Base-by-base conservation (phyloP, 2,113 vertebrate species). In the Myrmecophaga tridactyla region DNA sequence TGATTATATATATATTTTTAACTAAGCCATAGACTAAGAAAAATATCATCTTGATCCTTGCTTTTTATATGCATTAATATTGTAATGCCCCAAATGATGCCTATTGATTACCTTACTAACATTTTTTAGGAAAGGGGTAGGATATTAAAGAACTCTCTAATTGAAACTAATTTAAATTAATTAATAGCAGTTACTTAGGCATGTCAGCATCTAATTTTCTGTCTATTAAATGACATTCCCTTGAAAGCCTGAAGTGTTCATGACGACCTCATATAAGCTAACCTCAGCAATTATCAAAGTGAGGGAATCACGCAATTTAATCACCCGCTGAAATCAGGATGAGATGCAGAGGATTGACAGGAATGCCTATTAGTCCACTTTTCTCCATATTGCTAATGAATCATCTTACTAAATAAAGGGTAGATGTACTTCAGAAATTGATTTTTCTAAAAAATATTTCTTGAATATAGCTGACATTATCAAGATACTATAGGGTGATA, bases 81-180 rank as follows among this genome's bases (percentile, higher is more conserved):
- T 46, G 36, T 31, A 93, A 60, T 96, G 43, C 7, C 56, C 23
- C 29, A 95, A 94, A 83, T 65, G 72, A 70, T 62, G 41, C 27
- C 31, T 96, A 89, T 91, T 82, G 86, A 92, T 81, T 69, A 78
- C 4, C 3, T 96, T 94, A 96, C 81, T 93, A 94, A 94, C 82
- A 80, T 95, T 97, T 95, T n/a, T 43, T 58, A 89, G 62, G 82
- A 60, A 62, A 81, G 18, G 14, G 3, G 6, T 90, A 88, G 41
- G 20, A 90, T 96, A 53, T 95, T 94, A 97, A 77, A 96, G 62
- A 27, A 21, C 60, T 46, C 60, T 96, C 86, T 97, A 98, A 97
- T 81, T 95, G 83, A 96, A 97, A 86, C 85, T 96, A 67, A 97
- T 98, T 98, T 98, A 87, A 95, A 97, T 98, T 97, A 96, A 97